Evolutionary conservation across 2,888 invertebrate species (phyloP).

Genomic region (Folsomia manolachei): DNA sequence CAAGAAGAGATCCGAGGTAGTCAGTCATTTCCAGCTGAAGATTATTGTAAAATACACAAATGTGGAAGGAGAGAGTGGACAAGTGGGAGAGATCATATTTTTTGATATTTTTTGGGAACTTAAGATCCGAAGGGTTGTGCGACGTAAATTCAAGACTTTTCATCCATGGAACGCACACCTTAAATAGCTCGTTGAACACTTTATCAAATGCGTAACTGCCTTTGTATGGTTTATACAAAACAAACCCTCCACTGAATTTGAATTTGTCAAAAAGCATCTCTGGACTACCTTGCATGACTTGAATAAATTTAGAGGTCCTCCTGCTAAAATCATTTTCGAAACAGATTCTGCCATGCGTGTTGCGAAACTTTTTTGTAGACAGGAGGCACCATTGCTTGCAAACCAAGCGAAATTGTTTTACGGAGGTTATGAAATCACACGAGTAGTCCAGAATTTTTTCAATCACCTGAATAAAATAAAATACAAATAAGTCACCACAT

Average conservation of each 20-base stretch:
- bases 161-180: constrained; percentile 20
- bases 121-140: constrained; percentile 22
- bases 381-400: constrained; percentile 22
- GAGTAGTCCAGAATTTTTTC: constrained; percentile 20
- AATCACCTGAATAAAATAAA: constrained; percentile 19
- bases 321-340: constrained; percentile 27
- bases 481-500: not conserved
- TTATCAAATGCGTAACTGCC: constrained; percentile 19
- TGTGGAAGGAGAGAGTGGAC: constrained; percentile 19
- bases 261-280: constrained; percentile 26
- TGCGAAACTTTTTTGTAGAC: constrained; percentile 23
- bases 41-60: constrained; percentile 24
- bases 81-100: constrained; percentile 9
- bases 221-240: constrained; percentile 23
- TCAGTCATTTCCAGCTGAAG: constrained; percentile 22
- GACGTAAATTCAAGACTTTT: constrained; percentile 22
- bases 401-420: constrained; percentile 24
- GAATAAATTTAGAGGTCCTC: constrained; percentile 22
- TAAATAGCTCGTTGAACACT: constrained; percentile 23
- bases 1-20: constrained; percentile 17
- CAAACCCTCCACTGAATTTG: constrained; percentile 27
- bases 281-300: constrained; percentile 21
- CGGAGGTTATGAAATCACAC: constrained; percentile 6
- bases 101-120: constrained; percentile 20
- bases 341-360: constrained; percentile 14